phyloP scores from a whole-genome alignment of 2,888 invertebrate species.

The Latrodectus hesperus region DNA sequence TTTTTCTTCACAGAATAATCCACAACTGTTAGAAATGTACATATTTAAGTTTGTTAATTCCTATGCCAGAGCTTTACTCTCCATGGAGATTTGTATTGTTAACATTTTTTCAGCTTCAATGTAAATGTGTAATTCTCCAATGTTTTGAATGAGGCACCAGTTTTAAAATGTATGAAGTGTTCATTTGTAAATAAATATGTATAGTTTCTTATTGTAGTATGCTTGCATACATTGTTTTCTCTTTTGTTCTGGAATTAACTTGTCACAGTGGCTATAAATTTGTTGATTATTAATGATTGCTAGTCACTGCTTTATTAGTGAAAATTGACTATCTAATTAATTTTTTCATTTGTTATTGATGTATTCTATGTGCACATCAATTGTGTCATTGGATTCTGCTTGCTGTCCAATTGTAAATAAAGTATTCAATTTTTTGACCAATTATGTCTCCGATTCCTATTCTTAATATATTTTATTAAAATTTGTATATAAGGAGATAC shows the following conservation, averaged over 20 bases:
- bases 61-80: constrained; percentile 67
- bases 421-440: constrained; percentile 25
- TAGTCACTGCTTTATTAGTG: constrained; percentile 60
- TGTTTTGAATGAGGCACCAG: background rate
- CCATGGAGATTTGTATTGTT: constrained; percentile 51
- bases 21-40: background rate
- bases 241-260: constrained; percentile 18
- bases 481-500: too few species aligned
- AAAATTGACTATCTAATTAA: constrained; percentile 36
- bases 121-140: constrained; percentile 15
- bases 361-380: constrained; percentile 50
- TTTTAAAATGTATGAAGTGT: constrained; percentile 18
- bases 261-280: constrained; percentile 43
- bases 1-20: background rate
- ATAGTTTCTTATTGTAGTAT: constrained; percentile 13
- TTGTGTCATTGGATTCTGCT: constrained; percentile 53
- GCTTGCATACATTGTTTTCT: constrained; percentile 1
- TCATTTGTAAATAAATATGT: constrained; percentile 15
- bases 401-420: constrained; percentile 65
- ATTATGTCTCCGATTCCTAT: too few species aligned
- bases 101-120: constrained; percentile 18
- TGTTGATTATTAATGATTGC: constrained; percentile 23
- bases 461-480: too few species aligned
- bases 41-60: constrained; percentile 39
- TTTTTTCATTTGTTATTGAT: constrained; percentile 19